Evolutionary conservation across 2,797 vertebrate species (phyloP).

Genomic region (Rhodeus uyekii): DNA sequence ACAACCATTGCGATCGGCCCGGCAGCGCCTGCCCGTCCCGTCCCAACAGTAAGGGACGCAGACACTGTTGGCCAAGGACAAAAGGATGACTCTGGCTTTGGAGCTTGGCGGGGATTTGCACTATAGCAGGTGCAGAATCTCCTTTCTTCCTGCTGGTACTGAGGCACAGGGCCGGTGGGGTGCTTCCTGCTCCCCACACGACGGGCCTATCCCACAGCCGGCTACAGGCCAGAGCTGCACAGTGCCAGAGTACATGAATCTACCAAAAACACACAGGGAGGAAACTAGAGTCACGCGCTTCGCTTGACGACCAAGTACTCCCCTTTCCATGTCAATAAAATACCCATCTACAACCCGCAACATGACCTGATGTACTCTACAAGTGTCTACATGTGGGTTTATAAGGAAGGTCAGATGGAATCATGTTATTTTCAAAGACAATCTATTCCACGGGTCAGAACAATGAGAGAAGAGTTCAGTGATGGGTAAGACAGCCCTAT

Average conservation of each 20-base stretch:
- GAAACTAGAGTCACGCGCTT: not conserved
- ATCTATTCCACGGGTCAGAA: constrained; percentile 46
- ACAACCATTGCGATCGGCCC: constrained; percentile 58
- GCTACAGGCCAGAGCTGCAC: constrained; percentile 49
- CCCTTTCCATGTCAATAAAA: constrained; percentile 8
- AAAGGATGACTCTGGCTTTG: constrained; percentile 51
- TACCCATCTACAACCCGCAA: not conserved
- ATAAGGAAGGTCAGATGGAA: constrained; percentile 41
- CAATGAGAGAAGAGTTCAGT: constrained; percentile 47
- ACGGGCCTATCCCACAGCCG: constrained; percentile 47
- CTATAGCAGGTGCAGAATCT: constrained; percentile 60
- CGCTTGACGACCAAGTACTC: constrained; percentile 1
- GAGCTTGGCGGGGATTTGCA: constrained; percentile 47
- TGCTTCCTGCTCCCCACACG: constrained; percentile 56
- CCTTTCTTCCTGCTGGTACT: constrained; percentile 55
- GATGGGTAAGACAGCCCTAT: constrained; percentile 51
- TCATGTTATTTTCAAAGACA: constrained; percentile 49
- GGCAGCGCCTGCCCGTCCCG: constrained; percentile 63
- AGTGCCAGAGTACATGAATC: constrained; percentile 46
- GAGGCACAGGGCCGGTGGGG: constrained; percentile 52
- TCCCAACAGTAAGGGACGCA: constrained; percentile 54
- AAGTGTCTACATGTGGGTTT: constrained; percentile 33
- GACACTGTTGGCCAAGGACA: constrained; percentile 58
- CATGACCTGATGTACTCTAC: constrained; percentile 34
- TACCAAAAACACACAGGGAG: constrained; percentile 20